Evolutionary conservation across 2,888 invertebrate species (phyloP), one percentile per base, ranked within the genome.

Genomic region (Pollenia griseotomentosa): DNA sequence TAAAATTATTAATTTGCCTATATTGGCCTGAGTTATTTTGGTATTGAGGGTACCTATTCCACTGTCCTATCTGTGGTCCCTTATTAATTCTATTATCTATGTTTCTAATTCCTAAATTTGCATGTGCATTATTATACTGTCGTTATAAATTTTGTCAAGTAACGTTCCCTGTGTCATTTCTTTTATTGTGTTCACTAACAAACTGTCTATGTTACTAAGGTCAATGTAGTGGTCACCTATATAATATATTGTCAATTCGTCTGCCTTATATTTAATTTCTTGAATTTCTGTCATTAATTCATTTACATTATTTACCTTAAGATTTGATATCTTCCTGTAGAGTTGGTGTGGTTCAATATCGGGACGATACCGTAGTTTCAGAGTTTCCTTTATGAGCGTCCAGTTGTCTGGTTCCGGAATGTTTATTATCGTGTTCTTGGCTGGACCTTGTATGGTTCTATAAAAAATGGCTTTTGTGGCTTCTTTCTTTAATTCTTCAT

Each of bases 211-310:
- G n/a, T 85, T 80, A 9, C 53, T 59, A 8, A 84, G 33, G 23
- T 73, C 84, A 42, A 82, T 86, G 23, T 65, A 86, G n/a, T 80
- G 75, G 11, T 87, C 78, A 44, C 44, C 57, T 55, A 9, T 66
- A 74, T 83, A 83, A n/a, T 88, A 88, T 40, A 83, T 55, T 11
- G 12, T 88, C 68, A 84, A 68, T 57, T 87, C 81, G 46, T 74
- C 75, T 40, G 48, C 9, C 19, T 48, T 66, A 19, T 42, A 55
- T 44, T 71, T 71, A 42, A 71, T 65, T 7, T 46, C 12, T 65
- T 65, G 65, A 10, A 65, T 46, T 12, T 65, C 19, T 11, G 12
- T 46, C 6, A 65, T 0, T 65, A 65, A 46, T 51, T 80, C 80
- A 70, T 57, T 75, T 53, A 81, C 85, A 4, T 40, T 75, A 63